Evolutionary conservation across 1,140 invertebrate genomes (phyloP).

Genomic region (Bradynema listronoti): DNA sequence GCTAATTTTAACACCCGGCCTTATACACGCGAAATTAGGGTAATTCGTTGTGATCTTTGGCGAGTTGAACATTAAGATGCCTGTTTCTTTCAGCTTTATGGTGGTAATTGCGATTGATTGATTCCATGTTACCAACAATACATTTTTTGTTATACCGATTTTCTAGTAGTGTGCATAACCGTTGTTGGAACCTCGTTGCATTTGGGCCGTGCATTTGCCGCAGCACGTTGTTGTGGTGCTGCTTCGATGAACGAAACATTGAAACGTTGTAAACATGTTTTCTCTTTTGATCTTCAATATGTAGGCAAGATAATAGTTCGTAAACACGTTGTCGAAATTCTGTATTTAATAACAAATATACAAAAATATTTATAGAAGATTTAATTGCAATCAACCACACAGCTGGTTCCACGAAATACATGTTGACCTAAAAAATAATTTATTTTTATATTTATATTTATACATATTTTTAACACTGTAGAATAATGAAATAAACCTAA

Average conservation of each 20-base stretch:
- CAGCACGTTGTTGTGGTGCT: not conserved
- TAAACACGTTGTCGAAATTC: constrained; percentile 25
- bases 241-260: not conserved
- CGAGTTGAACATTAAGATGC: too few relatives aligned
- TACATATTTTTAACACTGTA: constrained; percentile 4
- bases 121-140: too few relatives aligned
- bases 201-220: not conserved
- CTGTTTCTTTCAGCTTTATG: too few relatives aligned
- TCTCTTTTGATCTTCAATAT: not conserved
- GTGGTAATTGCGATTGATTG: too few relatives aligned
- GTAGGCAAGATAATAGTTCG: not conserved
- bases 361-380: constrained; percentile 33
- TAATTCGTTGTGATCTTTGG: too few relatives aligned
- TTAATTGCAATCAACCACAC: constrained; percentile 33
- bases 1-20: too few relatives aligned
- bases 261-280: too few relatives aligned
- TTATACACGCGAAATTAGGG: too few relatives aligned
- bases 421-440: constrained; percentile 17
- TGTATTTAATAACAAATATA: constrained; percentile 29
- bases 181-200: too few relatives aligned
- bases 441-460: not conserved
- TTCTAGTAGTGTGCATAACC: too few relatives aligned
- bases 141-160: too few relatives aligned
- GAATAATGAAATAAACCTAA: constrained; percentile 24
- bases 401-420: constrained; percentile 19